Conservation (phyloP, 1,140 invertebrate species). For the Solen grandis region DNA sequence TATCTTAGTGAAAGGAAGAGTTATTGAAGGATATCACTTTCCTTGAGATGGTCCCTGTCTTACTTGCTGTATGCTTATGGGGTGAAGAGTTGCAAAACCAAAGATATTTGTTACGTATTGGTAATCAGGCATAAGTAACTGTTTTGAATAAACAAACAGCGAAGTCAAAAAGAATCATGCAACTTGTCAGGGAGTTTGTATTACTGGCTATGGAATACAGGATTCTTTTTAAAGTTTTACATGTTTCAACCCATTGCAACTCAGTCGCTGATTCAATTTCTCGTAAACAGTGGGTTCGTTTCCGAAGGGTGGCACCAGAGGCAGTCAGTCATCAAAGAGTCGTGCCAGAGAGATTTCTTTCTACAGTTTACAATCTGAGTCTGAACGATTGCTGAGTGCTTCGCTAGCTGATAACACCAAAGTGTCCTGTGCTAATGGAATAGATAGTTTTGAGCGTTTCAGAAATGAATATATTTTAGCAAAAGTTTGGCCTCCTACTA, state of each 20-base stretch:
- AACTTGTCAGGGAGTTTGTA: slow-evolving; percentile 3
- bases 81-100: neutral
- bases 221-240: neutral
- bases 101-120: slow-evolving; percentile 23
- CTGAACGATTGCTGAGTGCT: slow-evolving; percentile 6
- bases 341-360: slow-evolving; percentile 5
- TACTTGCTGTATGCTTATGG: slow-evolving; percentile 23
- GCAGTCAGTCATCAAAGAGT: too few relatives aligned
- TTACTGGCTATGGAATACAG: neutral
- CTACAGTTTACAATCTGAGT: slow-evolving; percentile 1
- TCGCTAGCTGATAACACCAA: neutral
- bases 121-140: slow-evolving; percentile 17
- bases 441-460: neutral
- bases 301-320: too few relatives aligned
- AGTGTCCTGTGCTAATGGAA: slow-evolving; percentile 1
- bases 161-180: slow-evolving; percentile 38
- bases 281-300: too few relatives aligned
- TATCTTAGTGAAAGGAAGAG: neutral
- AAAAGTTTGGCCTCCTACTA: neutral
- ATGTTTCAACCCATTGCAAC: too few relatives aligned
- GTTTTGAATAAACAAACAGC: slow-evolving; percentile 34
- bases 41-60: slow-evolving; percentile 28
- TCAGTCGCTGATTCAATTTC: slow-evolving; percentile 14
- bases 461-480: neutral
- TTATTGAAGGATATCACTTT: slow-evolving; percentile 28